Conservation (phyloP, 1,140 invertebrate genomes). For the Drosophila lacteicornis region DNA sequence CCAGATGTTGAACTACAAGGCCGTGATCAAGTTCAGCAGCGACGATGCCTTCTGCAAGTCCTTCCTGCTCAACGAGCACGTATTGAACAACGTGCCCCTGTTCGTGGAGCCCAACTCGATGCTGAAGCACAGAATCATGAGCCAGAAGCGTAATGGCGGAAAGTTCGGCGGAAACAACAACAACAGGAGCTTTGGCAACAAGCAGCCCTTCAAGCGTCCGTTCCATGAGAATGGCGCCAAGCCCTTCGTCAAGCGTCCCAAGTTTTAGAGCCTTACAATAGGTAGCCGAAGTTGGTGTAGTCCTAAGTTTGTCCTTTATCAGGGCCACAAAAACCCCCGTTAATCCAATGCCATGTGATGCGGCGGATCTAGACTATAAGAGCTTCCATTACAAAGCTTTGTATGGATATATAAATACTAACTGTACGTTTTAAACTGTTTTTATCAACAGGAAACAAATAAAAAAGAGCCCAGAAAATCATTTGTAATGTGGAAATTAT, state of each 20-base stretch:
- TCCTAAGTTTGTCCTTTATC: conserved; percentile 37
- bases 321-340: conserved; percentile 4
- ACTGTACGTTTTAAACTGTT: neutral
- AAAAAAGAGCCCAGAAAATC: conserved; percentile 32
- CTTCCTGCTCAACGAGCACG: conserved; percentile 61
- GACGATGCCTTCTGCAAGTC: conserved; percentile 72
- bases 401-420: conserved; percentile 3
- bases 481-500: no score
- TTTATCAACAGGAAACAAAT: neutral
- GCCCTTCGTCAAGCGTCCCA: conserved; percentile 37
- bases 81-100: conserved; percentile 37
- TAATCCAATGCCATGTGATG: conserved; percentile 4
- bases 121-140: conserved; percentile 34
- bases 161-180: conserved; percentile 29
- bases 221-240: conserved; percentile 30
- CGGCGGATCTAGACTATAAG: conserved; percentile 33
- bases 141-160: neutral
- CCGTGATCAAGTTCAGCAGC: conserved; percentile 52
- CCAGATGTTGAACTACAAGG: conserved; percentile 14
- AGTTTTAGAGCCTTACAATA: conserved; percentile 14
- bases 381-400: neutral
- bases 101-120: conserved; percentile 72
- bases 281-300: conserved; percentile 12
- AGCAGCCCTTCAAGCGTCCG: conserved; percentile 58
- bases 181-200: conserved; percentile 23